These are phyloP conservation scores for Paramormyrops hopkinsi DNA, from an alignment of 2,797 vertebrate species.

Conservation along the genomic window DNA sequence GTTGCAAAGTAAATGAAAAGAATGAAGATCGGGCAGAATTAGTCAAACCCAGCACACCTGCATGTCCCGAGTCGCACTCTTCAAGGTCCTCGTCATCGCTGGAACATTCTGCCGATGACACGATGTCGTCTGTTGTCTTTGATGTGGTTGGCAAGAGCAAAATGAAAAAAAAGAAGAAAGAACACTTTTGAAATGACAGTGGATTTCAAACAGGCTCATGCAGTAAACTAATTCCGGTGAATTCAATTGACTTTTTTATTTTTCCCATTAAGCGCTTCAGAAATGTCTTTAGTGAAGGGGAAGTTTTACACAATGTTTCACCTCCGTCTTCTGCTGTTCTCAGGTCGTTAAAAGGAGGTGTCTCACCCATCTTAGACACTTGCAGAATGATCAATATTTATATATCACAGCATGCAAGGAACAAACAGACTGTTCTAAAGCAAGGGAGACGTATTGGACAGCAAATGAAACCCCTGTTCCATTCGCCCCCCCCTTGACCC, in stretches of 20 bases:
- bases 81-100: slow-evolving; percentile 98
- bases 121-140: slow-evolving; percentile 90
- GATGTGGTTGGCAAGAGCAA: slow-evolving; percentile 20
- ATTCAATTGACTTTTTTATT: neutral
- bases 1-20: slow-evolving; percentile 74
- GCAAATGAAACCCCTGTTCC: neutral
- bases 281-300: neutral
- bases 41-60: slow-evolving; percentile 97
- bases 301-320: neutral
- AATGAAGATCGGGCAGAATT: slow-evolving; percentile 67
- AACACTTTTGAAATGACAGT: neutral
- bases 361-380: neutral
- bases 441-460: neutral
- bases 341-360: neutral
- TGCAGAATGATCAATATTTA: neutral
- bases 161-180: slow-evolving; percentile 23
- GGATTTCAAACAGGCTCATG: neutral
- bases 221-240: neutral
- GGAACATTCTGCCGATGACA: slow-evolving; percentile 95
- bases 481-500: neutral
- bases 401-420: neutral
- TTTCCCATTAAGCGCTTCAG: neutral
- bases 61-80: slow-evolving; percentile 89
- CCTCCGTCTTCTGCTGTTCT: neutral
- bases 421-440: neutral